Evolutionary conservation across 2,113 vertebrate species (phyloP).

Genomic region (Dryoscopus gambensis): DNA sequence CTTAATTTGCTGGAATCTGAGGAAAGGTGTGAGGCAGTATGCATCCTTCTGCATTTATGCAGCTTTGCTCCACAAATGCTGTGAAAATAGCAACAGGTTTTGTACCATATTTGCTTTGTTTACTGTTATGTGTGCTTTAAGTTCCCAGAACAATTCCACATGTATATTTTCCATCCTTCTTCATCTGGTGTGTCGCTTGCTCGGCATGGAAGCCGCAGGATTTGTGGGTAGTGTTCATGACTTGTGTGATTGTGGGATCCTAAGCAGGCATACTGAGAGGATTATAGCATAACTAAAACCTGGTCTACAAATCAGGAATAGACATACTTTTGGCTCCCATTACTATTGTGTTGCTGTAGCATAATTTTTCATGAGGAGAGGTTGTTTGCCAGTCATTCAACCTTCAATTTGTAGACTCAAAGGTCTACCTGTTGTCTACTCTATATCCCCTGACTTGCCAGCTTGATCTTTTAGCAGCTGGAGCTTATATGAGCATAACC

Average conservation of each 20-base stretch:
- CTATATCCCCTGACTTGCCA: background rate
- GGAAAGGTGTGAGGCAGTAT: constrained; percentile 47
- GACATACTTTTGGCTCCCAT: constrained; percentile 60
- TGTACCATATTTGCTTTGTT: constrained; percentile 67
- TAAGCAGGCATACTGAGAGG: constrained; percentile 62
- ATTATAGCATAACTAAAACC: constrained; percentile 63
- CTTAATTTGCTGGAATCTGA: constrained; percentile 11
- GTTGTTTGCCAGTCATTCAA: constrained; percentile 42
- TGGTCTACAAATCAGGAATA: constrained; percentile 60
- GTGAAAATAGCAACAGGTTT: constrained; percentile 67
- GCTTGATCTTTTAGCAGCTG: background rate
- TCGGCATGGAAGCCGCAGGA: constrained; percentile 16
- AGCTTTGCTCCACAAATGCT: constrained; percentile 52
- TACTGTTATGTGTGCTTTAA: constrained; percentile 63
- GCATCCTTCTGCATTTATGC: constrained; percentile 23
- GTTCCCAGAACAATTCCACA: constrained; percentile 66
- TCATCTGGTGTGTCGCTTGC: constrained; percentile 64
- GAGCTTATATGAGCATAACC: background rate
- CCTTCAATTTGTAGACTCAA: constrained; percentile 19
- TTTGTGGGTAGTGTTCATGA: constrained; percentile 62
- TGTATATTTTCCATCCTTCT: constrained; percentile 64
- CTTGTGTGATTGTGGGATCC: constrained; percentile 52
- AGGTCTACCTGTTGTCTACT: constrained; percentile 29
- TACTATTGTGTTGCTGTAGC: constrained; percentile 57
- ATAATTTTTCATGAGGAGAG: constrained; percentile 44